A percentile compares a stretch with the other conserved stretches of the same genome.
These are phyloP conservation scores for Pseudoatta argentina DNA, from an alignment of 1,140 invertebrate species.

Conservation along the genomic window DNA sequence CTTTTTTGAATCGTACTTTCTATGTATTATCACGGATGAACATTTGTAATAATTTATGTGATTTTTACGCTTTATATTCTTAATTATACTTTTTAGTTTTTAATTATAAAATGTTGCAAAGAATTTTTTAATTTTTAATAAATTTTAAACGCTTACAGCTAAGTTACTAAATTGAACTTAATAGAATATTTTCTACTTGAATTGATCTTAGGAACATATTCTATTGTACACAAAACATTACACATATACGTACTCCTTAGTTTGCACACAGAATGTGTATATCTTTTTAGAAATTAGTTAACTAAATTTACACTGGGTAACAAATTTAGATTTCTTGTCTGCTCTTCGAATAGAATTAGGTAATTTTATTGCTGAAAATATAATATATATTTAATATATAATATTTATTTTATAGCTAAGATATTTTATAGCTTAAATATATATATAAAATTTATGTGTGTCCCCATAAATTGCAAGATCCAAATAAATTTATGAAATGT, in stretches of 20 bases:
- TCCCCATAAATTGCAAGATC: too few relatives aligned
- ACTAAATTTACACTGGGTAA: background rate
- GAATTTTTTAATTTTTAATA: background rate
- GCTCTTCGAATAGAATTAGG: background rate
- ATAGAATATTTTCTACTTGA: background rate
- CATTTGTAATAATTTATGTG: too few relatives aligned
- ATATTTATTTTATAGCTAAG: too few relatives aligned
- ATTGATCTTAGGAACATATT: background rate
- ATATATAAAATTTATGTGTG: background rate
- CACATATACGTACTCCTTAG: background rate
- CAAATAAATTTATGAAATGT: background rate
- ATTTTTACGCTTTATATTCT: background rate
- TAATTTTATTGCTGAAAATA: background rate
- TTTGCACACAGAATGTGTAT: background rate
- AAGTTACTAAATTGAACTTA: background rate
- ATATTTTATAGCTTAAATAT: too few relatives aligned
- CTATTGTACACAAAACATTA: background rate
- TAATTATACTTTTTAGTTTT: background rate
- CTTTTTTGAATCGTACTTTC: background rate
- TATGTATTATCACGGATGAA: background rate
- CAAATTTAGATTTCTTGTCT: background rate
- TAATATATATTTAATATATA: too few relatives aligned
- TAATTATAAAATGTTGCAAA: background rate
- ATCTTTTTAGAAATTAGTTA: background rate
- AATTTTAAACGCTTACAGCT: background rate